Evolutionary conservation across 2,888 invertebrate genomes (phyloP), one percentile per base, ranked within the genome.

Genomic region (Acholoe squamosa): DNA sequence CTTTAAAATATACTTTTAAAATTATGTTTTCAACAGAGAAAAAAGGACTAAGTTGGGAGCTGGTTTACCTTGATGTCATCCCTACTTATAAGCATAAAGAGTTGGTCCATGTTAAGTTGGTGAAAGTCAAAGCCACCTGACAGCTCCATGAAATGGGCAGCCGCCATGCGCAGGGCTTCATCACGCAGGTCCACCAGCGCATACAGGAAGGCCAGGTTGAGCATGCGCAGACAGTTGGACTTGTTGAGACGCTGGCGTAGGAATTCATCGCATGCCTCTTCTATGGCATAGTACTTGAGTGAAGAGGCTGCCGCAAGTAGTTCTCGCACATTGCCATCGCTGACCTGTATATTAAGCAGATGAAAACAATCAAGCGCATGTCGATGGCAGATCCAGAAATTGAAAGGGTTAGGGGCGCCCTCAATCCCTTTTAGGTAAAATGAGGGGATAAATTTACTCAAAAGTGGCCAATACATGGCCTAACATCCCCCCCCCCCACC

Each of bases 201-300:
- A 88, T 92, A 93, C 56, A 91, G 92, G 84, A 91, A 93, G 0
- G 94, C 92, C 5, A 93, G 92, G 34, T 92, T 92, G 0, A 94
- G 89, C 84, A 93, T 90, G 43, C 92, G 92, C 25, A 94, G 91
- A 76, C 94, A 94, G 89, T 93, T 94, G 22, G 93, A 93, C 19
- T 89, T 91, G 54, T 76, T 90, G 12, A 93, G 91, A n/a, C 92
- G 91, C 19, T 93, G 92, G 0, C 91, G 71, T 0, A 94, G 91
- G 91, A 93, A 94, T 12, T 93, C 92, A 43, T 93, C 93, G 89
- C 94, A 94, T 0, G 93, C 93, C 34, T 93, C 93, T 31, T 93
- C 91, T 22, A 94, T 91, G 12, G 92, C 84, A 43, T 92, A 93
- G 91, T 94, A 93, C 12, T 93, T 93, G 0, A 94, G 89, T 16